Base-by-base conservation (phyloP, 2,888 invertebrate species). In the Dicyrtomina minuta region DNA sequence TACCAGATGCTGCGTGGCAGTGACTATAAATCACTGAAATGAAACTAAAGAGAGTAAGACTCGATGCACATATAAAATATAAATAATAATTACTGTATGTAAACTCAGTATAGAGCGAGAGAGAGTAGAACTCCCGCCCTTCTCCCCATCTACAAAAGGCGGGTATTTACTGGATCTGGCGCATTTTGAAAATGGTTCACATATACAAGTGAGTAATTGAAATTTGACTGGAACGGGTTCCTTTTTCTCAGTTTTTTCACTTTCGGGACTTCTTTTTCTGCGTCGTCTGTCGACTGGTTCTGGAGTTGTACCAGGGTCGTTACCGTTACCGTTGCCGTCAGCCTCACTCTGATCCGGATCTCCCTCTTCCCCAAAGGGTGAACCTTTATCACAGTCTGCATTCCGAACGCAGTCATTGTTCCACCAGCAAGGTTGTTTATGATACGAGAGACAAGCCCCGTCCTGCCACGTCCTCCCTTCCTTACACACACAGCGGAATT, bases 381-480 rank as follows among this genome's bases (percentile, higher is more conserved):
- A 12, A 43, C 10, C 10, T 43, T 43, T 43, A 43, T 39, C 10
- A 33, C 67, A 67, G 8, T 15, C 2, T 1, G 67, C 67, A 49
- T 67, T 67, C 1, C 26, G n/a, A 15, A 67, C 67, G 39, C 67
- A 67, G 22, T 67, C 67, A 10, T 15, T 20, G 6, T 39, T n/a
- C 59, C 59, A 67, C 20, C 33, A 20, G 33, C 67, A 67, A 10
- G 17, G 17, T 39, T 67, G 67, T 1, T 41, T 51, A 39, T 67
- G 27, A 39, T 67, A 67, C 15, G 67, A 59, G 12, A 67, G 17
- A 33, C 67, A 67, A 20, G 49, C 51, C 8, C 67, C 51, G 15
- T 39, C 59, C 13, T 59, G 49, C 67, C 67, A 67, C 13, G 67
- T 60, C 15, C 46, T 17, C 13, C 67, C 67, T 13, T 17, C 12